A percentile compares a stretch with the other conserved stretches of the same genome.
These are phyloP conservation scores for Aphidius ervi DNA, from an alignment of 1,140 invertebrate genomes.

Conservation along the genomic window DNA sequence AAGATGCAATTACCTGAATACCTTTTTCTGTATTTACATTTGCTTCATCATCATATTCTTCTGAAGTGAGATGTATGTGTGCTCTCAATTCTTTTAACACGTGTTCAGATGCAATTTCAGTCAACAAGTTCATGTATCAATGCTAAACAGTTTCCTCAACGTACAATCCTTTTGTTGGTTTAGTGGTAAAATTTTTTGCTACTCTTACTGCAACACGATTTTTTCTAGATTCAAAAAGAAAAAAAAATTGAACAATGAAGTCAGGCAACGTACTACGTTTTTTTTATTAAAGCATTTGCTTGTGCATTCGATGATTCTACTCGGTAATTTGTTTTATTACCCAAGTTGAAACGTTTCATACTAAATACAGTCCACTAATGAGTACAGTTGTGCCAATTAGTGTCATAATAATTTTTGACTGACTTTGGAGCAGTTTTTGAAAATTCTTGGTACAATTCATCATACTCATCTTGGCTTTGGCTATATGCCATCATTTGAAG, in stretches of 20 bases:
- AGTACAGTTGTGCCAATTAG: conserved; percentile 21
- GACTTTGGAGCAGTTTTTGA: conserved; percentile 7
- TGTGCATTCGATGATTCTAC: conserved; percentile 22
- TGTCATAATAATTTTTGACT: conserved; percentile 17
- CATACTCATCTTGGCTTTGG: conserved; percentile 12
- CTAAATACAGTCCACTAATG: conserved; percentile 16
- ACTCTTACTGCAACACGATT: no score
- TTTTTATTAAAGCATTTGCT: conserved; percentile 19
- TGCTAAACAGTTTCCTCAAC: no score
- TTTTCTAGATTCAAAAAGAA: background rate
- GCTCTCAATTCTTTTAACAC: no score
- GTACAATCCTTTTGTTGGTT: no score
- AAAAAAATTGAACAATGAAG: conserved; percentile 17
- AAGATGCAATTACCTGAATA: no score
- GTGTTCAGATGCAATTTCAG: no score
- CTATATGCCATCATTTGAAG: background rate
- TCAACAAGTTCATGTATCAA: no score
- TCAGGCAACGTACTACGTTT: conserved; percentile 2
- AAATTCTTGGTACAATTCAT: conserved; percentile 18
- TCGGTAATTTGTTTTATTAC: conserved; percentile 24
- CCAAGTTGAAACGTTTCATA: conserved; percentile 17
- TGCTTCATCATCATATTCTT: no score
- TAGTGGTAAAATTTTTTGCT: no score
- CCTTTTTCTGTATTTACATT: no score
- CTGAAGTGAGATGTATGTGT: no score